Conservation (phyloP, 2,113 vertebrate species). For the Pao palembangensis region DNA sequence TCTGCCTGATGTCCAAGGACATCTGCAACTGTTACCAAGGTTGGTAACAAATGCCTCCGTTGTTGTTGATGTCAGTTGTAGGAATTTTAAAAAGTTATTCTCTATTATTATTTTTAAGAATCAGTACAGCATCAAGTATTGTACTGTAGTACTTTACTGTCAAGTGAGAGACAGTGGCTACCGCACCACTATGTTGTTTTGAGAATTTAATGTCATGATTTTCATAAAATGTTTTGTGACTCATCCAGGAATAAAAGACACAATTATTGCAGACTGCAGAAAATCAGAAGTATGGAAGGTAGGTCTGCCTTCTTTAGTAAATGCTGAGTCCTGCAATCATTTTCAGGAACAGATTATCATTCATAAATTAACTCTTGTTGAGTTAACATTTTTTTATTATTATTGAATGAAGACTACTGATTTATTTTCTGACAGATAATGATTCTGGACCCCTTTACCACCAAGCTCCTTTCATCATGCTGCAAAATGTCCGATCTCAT, state of each 20-base stretch:
- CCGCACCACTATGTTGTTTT: no score
- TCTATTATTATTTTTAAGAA: no score
- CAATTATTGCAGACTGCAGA: conserved; percentile 72
- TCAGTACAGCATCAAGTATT: no score
- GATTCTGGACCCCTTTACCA: conserved; percentile 92
- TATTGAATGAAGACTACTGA: background rate
- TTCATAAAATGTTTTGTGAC: conserved; percentile 9
- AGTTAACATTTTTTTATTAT: background rate
- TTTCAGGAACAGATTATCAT: background rate
- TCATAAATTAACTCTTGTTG: background rate
- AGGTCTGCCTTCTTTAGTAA: conserved; percentile 7
- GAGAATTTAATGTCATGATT: background rate
- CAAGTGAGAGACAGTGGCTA: no score
- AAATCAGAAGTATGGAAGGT: conserved; percentile 79
- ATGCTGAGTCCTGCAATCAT: background rate
- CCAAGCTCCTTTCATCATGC: conserved; percentile 88
- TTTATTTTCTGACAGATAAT: conserved; percentile 77
- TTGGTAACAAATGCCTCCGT: no score
- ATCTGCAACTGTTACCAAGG: no score
- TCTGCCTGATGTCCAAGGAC: no score
- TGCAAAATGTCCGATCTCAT: conserved; percentile 95
- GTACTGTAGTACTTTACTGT: no score
- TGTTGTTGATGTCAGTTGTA: no score
- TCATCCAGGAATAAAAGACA: conserved; percentile 70
- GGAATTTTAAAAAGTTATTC: no score